Base-by-base conservation (phyloP, 2,888 invertebrate genomes). In the Acholoe squamosa region DNA sequence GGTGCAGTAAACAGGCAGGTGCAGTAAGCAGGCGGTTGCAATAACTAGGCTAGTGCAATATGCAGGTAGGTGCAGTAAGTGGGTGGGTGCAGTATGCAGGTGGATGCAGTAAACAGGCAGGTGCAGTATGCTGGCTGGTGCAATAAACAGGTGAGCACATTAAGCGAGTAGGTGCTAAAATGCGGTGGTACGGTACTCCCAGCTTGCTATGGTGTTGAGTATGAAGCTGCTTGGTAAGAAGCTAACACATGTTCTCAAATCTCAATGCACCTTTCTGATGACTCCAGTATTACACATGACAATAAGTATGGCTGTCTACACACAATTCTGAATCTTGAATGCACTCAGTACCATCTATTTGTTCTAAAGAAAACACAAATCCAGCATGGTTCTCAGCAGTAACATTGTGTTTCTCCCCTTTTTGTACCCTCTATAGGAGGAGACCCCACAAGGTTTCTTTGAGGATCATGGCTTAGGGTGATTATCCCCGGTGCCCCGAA, bases 381-480 rank as follows among this genome's bases (percentile, higher is more conserved):
- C n/a, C 3, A n/a, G 61, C 61, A 61, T 61, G 61, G 61, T 19
- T 61, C 61, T n/a, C 22, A 33, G 67, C 89, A 93, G 19, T n/a
- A 52, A 71, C 84, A 61, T 22, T 90, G 84, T 90, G 34, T 89
- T 90, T 67, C 67, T 91, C 25, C 89, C 91, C 22, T 90, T 91
- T 43, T 56, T 89, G 52, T 67, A 22, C 71, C 86, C 54, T 54
- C 76, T 25, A 7, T 91, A 99, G 99, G 99, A 99, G 97, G 99
- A 99, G 97, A 99, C 99, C 91, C 99, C 99, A 90, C 99, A 99
- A 96, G 99, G 99, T 94, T 99, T 99, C 97, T 99, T 99, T 96
- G 99, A 99, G 96, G 99, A 99, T 97, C 99, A 99, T 96, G 99
- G 99, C 93, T 97, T 99, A 94, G 99, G 99, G 94, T 99, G 98